Evolutionary conservation across 1,140 invertebrate species (phyloP).

Genomic region (Drosophila gunungcola): DNA sequence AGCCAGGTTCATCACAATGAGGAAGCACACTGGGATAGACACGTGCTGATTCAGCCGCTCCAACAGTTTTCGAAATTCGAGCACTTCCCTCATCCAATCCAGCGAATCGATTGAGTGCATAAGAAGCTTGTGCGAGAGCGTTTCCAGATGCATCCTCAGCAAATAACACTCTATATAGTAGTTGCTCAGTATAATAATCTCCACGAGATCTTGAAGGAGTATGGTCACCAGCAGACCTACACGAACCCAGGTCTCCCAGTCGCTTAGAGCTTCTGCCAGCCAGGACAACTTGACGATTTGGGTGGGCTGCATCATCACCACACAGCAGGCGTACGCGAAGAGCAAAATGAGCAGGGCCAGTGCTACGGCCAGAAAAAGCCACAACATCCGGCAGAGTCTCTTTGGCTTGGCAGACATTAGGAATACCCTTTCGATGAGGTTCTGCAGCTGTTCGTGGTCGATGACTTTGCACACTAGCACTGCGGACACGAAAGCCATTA

Average conservation of each 20-base stretch:
- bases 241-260: conserved; percentile 86
- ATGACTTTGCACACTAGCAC: conserved; percentile 92
- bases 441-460: conserved; percentile 94
- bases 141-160: conserved; percentile 89
- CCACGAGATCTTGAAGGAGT: conserved; percentile 91
- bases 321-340: conserved; percentile 87
- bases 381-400: conserved; percentile 88
- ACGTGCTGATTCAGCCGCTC: conserved; percentile 91
- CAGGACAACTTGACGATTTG: conserved; percentile 85
- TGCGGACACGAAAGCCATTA: conserved; percentile 91
- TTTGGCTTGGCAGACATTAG: conserved; percentile 86
- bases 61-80: conserved; percentile 90
- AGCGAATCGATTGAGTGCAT: conserved; percentile 89
- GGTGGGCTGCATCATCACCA: conserved; percentile 87
- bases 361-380: conserved; percentile 89
- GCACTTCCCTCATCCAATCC: conserved; percentile 92
- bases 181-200: conserved; percentile 91
- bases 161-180: conserved; percentile 93
- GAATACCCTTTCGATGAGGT: conserved; percentile 94
- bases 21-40: conserved; percentile 90
- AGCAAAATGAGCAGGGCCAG: conserved; percentile 89
- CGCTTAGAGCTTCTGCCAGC: conserved; percentile 45
- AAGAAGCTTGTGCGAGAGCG: conserved; percentile 89
- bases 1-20: conserved; percentile 90
- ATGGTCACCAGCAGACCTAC: conserved; percentile 87